Conservation (phyloP, 2,113 vertebrate genomes). For the Tragelaphus strepsiceros region DNA sequence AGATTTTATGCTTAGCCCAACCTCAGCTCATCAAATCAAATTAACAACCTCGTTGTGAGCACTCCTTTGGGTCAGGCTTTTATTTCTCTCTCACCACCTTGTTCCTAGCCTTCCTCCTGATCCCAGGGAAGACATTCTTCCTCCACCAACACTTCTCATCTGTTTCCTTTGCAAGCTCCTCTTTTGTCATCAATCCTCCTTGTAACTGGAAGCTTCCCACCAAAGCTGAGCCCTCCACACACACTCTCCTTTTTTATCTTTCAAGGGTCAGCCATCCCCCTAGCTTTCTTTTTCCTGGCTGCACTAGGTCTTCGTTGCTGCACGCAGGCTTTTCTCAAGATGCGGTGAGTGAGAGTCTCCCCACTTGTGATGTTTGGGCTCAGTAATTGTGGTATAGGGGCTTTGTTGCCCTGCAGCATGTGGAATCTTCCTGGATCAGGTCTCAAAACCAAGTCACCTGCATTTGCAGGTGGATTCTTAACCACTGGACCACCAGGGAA, state of each 20-base stretch:
- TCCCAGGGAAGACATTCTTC: not conserved
- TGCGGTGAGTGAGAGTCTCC: not conserved
- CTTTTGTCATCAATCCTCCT: not conserved
- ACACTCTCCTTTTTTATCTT: not conserved
- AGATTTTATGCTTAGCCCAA: not conserved
- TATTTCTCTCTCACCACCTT: not conserved
- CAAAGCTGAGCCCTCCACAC: no score
- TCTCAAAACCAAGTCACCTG: not conserved
- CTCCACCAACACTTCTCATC: fast-evolving
- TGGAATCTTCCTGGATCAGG: not conserved
- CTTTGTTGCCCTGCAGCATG: not conserved
- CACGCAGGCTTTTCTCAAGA: not conserved
- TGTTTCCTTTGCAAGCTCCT: not conserved
- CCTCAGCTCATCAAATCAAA: not conserved
- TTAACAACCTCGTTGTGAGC: not conserved
- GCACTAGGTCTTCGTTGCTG: not conserved
- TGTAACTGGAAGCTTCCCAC: not conserved
- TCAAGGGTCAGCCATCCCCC: not conserved
- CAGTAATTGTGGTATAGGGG: not conserved
- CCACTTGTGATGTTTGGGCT: not conserved
- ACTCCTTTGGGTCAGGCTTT: not conserved
- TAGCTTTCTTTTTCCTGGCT: not conserved
- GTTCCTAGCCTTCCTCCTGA: not conserved
- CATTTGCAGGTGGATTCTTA: not conserved
- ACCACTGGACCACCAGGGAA: not conserved